These are phyloP conservation scores for Electrophaes corylata DNA, from an alignment of 2,888 invertebrate species.

Conservation along the genomic window DNA sequence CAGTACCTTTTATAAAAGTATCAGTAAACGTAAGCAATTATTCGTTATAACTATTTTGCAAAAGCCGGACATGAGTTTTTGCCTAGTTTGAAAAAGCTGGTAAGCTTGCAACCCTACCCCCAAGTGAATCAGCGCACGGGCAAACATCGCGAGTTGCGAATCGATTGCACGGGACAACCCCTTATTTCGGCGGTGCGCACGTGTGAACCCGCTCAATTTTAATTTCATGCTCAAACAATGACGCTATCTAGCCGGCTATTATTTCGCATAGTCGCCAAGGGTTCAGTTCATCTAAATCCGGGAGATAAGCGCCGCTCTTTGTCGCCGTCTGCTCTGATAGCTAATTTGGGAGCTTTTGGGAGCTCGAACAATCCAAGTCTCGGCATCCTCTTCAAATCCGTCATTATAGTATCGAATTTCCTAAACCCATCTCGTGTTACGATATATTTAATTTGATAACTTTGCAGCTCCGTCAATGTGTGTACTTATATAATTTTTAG, in stretches of 20 bases:
- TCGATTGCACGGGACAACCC: constrained; percentile 73
- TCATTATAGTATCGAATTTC: constrained; percentile 70
- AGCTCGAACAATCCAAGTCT: constrained; percentile 38
- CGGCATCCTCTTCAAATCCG: constrained; percentile 62
- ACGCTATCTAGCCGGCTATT: constrained; percentile 81
- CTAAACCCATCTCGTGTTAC: constrained; percentile 58
- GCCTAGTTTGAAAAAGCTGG: background rate
- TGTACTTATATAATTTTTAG: constrained; percentile 59
- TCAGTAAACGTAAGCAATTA: background rate
- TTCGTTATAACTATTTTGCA: background rate
- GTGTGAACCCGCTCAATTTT: constrained; percentile 84
- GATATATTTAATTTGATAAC: constrained; percentile 67
- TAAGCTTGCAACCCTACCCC: constrained; percentile 34
- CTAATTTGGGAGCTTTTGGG: constrained; percentile 65
- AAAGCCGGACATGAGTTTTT: constrained; percentile 1
- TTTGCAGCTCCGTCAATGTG: constrained; percentile 43
- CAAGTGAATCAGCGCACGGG: constrained; percentile 70
- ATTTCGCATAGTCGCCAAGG: constrained; percentile 80
- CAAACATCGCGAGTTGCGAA: constrained; percentile 70
- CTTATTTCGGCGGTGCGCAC: constrained; percentile 80
- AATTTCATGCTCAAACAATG: constrained; percentile 85
- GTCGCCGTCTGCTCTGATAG: constrained; percentile 72
- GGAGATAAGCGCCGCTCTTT: constrained; percentile 79
- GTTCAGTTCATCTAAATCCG: constrained; percentile 82
- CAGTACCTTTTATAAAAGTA: no score